A percentile compares a stretch with the other conserved stretches of the same genome.
These are phyloP conservation scores for Anastatus disparis DNA, from an alignment of 1,140 invertebrate genomes.

Conservation along the genomic window DNA sequence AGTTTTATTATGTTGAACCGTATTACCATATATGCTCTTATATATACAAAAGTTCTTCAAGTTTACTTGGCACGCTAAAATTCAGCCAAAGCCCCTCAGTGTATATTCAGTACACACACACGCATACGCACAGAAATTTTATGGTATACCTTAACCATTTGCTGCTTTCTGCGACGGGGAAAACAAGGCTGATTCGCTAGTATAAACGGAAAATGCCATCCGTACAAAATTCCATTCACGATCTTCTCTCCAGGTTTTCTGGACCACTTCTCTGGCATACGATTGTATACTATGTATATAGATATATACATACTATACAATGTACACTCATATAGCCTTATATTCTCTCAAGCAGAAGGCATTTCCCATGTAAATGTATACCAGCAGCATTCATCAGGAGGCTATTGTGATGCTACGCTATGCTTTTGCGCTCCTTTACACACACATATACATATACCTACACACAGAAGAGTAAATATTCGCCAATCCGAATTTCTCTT, in stretches of 20 bases:
- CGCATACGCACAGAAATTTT: no score
- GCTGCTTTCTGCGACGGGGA: constrained; percentile 33
- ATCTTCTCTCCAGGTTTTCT: constrained; percentile 49
- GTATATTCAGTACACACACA: background rate
- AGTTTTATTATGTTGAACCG: no score
- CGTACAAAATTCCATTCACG: constrained; percentile 47
- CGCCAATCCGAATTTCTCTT: constrained; percentile 48
- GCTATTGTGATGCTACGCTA: constrained; percentile 58
- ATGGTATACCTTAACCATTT: no score
- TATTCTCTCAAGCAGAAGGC: constrained; percentile 40
- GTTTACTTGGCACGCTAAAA: background rate
- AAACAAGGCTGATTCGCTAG: background rate
- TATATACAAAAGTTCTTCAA: constrained; percentile 1
- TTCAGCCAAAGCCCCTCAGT: background rate
- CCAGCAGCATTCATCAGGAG: constrained; percentile 64
- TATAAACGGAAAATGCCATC: constrained; percentile 46
- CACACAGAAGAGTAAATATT: constrained; percentile 60
- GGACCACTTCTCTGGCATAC: constrained; percentile 45
- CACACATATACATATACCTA: no score
- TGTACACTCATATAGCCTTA: no score
- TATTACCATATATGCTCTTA: background rate
- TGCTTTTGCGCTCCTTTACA: constrained; percentile 39
- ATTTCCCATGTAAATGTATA: constrained; percentile 66
- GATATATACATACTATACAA: no score
- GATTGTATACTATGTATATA: no score